These are phyloP conservation scores for Litoditis marina DNA, from an alignment of 2,888 invertebrate genomes.

Conservation along the genomic window DNA sequence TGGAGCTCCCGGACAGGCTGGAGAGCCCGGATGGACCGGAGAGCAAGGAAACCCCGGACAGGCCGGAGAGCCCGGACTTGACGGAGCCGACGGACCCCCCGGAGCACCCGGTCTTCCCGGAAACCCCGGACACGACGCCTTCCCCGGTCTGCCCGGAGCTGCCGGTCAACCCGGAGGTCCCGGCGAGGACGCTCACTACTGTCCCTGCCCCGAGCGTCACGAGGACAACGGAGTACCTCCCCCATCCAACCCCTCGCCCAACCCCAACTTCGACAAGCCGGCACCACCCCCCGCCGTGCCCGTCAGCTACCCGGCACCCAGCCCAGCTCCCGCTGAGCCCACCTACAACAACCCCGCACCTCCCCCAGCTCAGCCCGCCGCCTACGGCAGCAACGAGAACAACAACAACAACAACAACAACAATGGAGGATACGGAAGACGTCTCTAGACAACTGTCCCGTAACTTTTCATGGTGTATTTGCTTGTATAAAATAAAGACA, in stretches of 20 bases:
- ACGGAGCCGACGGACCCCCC: constrained; percentile 34
- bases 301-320: too few relatives aligned
- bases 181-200: constrained; percentile 37
- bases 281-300: too few relatives aligned
- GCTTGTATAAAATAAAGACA: not conserved
- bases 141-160: constrained; percentile 1
- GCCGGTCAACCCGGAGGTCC: constrained; percentile 20
- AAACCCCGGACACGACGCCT: not conserved
- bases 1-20: constrained; percentile 44
- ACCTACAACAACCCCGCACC: constrained; percentile 3
- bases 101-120: constrained; percentile 15
- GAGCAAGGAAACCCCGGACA: constrained; percentile 41
- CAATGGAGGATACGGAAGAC: constrained; percentile 9
- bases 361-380: not conserved
- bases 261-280: too few relatives aligned
- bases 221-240: too few relatives aligned
- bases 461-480: not conserved
- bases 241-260: too few relatives aligned
- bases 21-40: constrained; percentile 44
- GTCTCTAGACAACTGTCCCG: not conserved
- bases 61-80: constrained; percentile 40
- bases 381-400: not conserved
- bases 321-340: too few relatives aligned
- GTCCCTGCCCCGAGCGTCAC: too few relatives aligned
- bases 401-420: not conserved